A percentile compares a stretch with the other conserved stretches of the same genome.
Conservation (phyloP, 2,113 vertebrate genomes). For the Pleuronectes platessa region DNA sequence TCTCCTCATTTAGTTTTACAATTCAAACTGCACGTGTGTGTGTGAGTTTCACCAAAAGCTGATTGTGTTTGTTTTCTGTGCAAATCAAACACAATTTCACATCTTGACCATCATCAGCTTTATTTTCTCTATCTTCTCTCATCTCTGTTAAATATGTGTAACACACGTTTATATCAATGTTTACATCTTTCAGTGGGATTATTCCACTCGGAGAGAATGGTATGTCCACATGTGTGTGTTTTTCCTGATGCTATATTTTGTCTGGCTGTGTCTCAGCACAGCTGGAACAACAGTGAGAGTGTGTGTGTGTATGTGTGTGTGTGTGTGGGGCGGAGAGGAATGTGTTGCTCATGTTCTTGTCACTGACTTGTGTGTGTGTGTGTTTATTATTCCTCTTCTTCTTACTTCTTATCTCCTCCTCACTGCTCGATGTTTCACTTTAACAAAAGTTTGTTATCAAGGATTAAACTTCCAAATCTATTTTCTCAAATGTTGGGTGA, state of each 20-base stretch:
- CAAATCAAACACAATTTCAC: background rate
- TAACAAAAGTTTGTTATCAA: background rate
- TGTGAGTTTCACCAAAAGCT: background rate
- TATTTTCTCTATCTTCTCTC: no score
- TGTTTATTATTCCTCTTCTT: background rate
- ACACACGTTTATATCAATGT: no score
- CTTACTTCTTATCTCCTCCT: background rate
- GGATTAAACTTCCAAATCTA: background rate
- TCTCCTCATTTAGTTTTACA: background rate
- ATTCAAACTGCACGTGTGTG: no score
- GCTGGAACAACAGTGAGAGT: slow-evolving; percentile 45
- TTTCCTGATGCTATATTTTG: slow-evolving; percentile 1
- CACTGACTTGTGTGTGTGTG: slow-evolving; percentile 15
- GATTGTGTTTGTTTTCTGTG: background rate
- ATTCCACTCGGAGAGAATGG: background rate
- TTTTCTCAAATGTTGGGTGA: background rate
- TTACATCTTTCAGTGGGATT: background rate
- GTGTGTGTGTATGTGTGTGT: slow-evolving; percentile 37
- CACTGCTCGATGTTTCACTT: background rate
- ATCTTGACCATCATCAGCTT: no score
- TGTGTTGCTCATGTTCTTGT: slow-evolving; percentile 63
- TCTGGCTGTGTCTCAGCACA: slow-evolving; percentile 20
- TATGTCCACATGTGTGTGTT: slow-evolving; percentile 9
- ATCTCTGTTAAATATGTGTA: no score
- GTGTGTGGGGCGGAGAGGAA: slow-evolving; percentile 29